Evolutionary conservation across 2,888 invertebrate species (phyloP), one percentile per base, ranked within the genome.

Genomic region (Teinopalpus imperialis): DNA sequence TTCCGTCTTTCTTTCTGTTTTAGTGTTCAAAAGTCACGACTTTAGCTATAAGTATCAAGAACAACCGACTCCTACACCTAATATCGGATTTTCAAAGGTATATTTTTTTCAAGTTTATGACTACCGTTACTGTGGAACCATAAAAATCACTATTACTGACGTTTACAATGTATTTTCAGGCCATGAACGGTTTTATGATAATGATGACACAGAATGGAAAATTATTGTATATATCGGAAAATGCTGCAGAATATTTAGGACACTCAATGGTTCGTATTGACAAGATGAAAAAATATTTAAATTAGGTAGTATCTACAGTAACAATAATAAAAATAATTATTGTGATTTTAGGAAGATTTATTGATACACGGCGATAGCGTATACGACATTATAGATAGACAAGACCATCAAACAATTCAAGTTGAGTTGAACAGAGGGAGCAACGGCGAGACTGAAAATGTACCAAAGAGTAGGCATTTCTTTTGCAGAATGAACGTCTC

Each of bases 401-500:
- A 98, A 85, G 99, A 99, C 88, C 98, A 99, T 81, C 95, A 95
- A 73, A 94, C 97, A 51, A 97, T 99, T 54, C 98, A 98, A 88
- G 92, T 96, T 66, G 98, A 99, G 88, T 90, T 99, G 61, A 94
- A 94, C 69, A 89, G 94, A 69, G 82, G 81, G 0, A 71, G 70
- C 43, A 86, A 83, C 54, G 83, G 81, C 59, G 86, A 89, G 78
- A 83, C 86, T 80, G 88, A 89, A 67, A 82, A 82, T 77, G 90
- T 83, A 90, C 88, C 87, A 83, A 89, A 89, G 82, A 86, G 77
- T 73, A 85, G 97, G 67, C 92, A 98, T 82, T 99, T 99, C 90
- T 94, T 99, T 69, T 99, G 99, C 89, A 93, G 98, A 65, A 98
- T 99, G 95, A 99, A 99, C 86, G 98, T 99, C 50, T 98, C 98